phyloP scores from a whole-genome alignment of 2,797 vertebrate species.

The Pipistrellus kuhlii region DNA sequence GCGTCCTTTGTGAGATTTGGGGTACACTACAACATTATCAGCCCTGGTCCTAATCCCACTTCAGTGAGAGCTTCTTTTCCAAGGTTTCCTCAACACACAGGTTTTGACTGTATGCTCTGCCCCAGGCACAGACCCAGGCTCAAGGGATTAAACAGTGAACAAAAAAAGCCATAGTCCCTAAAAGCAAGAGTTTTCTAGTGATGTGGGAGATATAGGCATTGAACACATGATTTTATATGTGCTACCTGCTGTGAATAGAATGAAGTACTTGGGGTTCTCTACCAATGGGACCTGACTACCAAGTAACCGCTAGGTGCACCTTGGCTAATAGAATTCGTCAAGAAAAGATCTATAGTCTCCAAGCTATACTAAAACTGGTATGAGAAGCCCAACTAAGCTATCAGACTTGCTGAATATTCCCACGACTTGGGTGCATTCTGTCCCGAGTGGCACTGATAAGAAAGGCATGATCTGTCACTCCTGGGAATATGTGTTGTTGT shows the following conservation, averaged over 20 bases:
- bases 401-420: slow-evolving; percentile 76
- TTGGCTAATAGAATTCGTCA: slow-evolving; percentile 4
- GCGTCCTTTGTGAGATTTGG: too few species aligned
- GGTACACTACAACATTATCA: not conserved
- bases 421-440: slow-evolving; percentile 81
- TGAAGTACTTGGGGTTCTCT: not conserved
- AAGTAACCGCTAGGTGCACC: not conserved
- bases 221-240: not conserved
- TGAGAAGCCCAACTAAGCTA: slow-evolving; percentile 62
- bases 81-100: not conserved
- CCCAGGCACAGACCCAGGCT: not conserved
- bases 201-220: not conserved
- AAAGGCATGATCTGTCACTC: slow-evolving; percentile 75
- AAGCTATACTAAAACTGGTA: not conserved
- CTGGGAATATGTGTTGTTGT: slow-evolving; percentile 57
- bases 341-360: slow-evolving; percentile 48
- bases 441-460: slow-evolving; percentile 77
- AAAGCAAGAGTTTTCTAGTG: not conserved
- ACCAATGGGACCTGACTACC: not conserved
- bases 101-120: not conserved
- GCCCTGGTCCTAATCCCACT: not conserved
- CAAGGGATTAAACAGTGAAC: not conserved
- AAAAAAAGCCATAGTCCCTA: not conserved
- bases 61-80: not conserved
- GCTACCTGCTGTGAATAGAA: not conserved